Evolutionary conservation across 2,888 invertebrate genomes (phyloP).

Genomic region (Polietes domitor): DNA sequence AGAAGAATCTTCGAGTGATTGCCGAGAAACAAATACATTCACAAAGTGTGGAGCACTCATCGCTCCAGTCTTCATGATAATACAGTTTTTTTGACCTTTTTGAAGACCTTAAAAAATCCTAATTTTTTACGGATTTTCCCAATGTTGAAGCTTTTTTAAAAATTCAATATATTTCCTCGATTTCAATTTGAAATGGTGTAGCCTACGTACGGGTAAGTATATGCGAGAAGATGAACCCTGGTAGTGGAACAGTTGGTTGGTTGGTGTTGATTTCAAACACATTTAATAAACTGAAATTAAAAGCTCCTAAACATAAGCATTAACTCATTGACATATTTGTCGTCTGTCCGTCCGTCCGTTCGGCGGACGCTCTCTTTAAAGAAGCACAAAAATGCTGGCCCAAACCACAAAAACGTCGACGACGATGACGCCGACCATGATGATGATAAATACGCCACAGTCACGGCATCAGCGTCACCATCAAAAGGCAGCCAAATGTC

Average conservation of each 20-base stretch:
- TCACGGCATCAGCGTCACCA: constrained; percentile 20
- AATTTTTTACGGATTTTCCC: too few species aligned
- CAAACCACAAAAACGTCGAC: neutral
- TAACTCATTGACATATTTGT: constrained; percentile 35
- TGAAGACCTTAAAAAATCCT: too few species aligned
- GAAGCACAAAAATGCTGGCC: neutral
- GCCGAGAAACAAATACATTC: too few species aligned
- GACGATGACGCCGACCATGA: constrained; percentile 23
- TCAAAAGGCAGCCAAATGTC: constrained; percentile 27
- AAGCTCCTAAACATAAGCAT: constrained; percentile 36
- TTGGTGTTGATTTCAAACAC: constrained; percentile 36
- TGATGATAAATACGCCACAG: constrained; percentile 51
- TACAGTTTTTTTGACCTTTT: too few species aligned
- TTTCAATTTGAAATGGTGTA: neutral
- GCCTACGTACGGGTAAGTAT: neutral
- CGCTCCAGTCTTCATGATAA: too few species aligned
- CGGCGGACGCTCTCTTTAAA: neutral
- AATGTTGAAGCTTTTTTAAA: too few species aligned
- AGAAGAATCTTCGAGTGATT: too few species aligned
- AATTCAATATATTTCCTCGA: too few species aligned
- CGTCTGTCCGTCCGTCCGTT: neutral
- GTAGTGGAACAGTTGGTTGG: too few species aligned
- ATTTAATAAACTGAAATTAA: constrained; percentile 47
- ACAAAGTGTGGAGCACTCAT: too few species aligned
- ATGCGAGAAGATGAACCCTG: neutral